Percentiles rank a stretch among this genome's conserved stretches.
Evolutionary conservation across 2,888 invertebrate genomes (phyloP).

Genomic region (Sicus ferrugineus): DNA sequence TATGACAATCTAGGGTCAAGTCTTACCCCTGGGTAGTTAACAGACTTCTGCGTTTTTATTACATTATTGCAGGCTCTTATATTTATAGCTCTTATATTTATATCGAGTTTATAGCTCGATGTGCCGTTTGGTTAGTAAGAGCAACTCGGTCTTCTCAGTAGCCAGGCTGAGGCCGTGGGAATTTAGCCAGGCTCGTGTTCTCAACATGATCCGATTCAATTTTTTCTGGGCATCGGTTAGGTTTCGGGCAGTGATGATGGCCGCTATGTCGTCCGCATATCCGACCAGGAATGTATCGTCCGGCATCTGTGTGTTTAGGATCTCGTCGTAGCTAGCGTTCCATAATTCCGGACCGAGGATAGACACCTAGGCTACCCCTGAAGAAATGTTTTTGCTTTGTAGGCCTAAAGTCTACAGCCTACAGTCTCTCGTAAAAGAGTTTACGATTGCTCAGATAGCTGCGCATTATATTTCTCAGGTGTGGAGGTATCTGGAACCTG

Average conservation of each 20-base stretch:
- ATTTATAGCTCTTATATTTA: no score
- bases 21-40: conserved; percentile 7
- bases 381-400: background rate
- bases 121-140: background rate
- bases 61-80: background rate
- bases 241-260: conserved; percentile 11
- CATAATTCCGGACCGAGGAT: conserved; percentile 29
- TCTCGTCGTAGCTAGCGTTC: conserved; percentile 33
- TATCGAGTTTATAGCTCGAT: background rate
- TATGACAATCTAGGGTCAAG: conserved; percentile 1
- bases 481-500: no score
- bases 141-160: background rate
- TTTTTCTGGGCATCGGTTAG: no score
- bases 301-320: conserved; percentile 20
- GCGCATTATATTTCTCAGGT: background rate
- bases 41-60: background rate
- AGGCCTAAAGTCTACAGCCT: background rate
- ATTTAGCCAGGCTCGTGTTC: no score
- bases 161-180: conserved; percentile 1
- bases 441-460: background rate
- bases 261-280: conserved; percentile 14
- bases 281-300: conserved; percentile 26
- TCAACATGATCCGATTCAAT: no score
- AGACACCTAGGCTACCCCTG: conserved; percentile 23
- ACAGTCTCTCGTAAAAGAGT: background rate